phyloP scores from a whole-genome alignment of 2,797 vertebrate genomes.

The Paedocypris micromegethes region DNA sequence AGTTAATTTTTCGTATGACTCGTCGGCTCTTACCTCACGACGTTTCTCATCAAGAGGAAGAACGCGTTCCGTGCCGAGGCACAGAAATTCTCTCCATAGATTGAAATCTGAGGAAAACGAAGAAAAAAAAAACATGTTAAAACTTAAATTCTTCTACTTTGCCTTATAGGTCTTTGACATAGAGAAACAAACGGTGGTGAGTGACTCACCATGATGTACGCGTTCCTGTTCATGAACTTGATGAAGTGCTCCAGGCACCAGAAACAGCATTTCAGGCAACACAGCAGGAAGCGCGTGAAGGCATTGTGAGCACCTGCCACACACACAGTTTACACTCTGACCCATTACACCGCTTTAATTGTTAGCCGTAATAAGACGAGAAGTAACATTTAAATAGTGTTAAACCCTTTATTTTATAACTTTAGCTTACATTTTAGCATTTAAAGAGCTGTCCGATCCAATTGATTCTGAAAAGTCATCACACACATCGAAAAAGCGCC shows the following conservation, averaged over 20 bases:
- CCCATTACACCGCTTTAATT: too few relatives aligned
- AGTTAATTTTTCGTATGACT: not conserved
- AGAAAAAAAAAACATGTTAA: not conserved
- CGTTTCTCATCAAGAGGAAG: slow-evolving; percentile 91
- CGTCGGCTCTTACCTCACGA: slow-evolving; percentile 76
- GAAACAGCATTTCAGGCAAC: slow-evolving; percentile 92
- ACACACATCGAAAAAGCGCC: too few relatives aligned
- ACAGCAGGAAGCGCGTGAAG: slow-evolving; percentile 77
- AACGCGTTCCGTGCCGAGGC: slow-evolving; percentile 88
- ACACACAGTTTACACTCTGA: slow-evolving; percentile 20
- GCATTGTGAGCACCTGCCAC: slow-evolving; percentile 76
- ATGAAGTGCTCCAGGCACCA: slow-evolving; percentile 93
- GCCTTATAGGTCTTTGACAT: not conserved
- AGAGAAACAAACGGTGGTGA: too few relatives aligned
- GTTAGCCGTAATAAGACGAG: too few relatives aligned
- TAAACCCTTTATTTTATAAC: too few relatives aligned
- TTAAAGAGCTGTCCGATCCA: too few relatives aligned
- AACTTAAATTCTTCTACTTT: not conserved
- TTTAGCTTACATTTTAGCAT: too few relatives aligned
- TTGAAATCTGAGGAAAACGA: slow-evolving; percentile 79
- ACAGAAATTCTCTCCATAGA: slow-evolving; percentile 95
- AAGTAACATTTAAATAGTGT: too few relatives aligned
- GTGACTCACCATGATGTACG: slow-evolving; percentile 88
- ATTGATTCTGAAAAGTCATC: too few relatives aligned
- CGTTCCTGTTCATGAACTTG: slow-evolving; percentile 94